A percentile compares a stretch with the other conserved stretches of the same genome.
Evolutionary conservation across 2,888 invertebrate species (phyloP).

Genomic region (Apocheima hispidaria): DNA sequence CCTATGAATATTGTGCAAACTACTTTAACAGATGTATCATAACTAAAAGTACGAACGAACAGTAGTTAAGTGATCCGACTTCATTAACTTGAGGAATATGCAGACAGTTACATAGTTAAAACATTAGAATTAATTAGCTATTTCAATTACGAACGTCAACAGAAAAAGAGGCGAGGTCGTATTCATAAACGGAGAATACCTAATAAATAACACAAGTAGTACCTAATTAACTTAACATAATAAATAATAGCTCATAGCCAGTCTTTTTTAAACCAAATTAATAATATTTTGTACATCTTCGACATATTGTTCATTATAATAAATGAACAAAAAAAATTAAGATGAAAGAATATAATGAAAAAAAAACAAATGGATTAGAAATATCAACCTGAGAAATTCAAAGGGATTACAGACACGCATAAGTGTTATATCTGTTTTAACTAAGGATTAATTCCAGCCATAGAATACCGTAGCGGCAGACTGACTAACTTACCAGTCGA

Average conservation of each 20-base stretch:
- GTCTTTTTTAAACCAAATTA: too few relatives aligned
- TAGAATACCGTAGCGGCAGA: background rate
- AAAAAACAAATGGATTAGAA: background rate
- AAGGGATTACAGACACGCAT: background rate
- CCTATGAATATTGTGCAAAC: too few relatives aligned
- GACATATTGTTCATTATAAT: too few relatives aligned
- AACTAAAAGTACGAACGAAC: too few relatives aligned
- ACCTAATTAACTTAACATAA: background rate
- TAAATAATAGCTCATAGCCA: too few relatives aligned
- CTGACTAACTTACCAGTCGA: background rate
- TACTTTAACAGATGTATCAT: too few relatives aligned
- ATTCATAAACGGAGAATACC: conserved; percentile 13
- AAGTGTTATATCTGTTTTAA: conserved; percentile 1
- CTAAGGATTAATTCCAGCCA: conserved; percentile 9
- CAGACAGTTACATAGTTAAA: conserved; percentile 7
- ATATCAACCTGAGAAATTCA: background rate
- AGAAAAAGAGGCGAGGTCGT: conserved; percentile 32
- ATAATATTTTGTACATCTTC: too few relatives aligned
- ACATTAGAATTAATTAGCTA: conserved; percentile 16
- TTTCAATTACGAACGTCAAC: conserved; percentile 31
- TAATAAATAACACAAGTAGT: conserved; percentile 3
- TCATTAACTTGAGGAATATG: conserved; percentile 1
- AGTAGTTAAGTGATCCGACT: background rate
- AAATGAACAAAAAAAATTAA: too few relatives aligned
- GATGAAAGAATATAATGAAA: too few relatives aligned